Percentiles rank a stretch among this genome's conserved stretches.
Evolutionary conservation across 2,113 vertebrate species (phyloP).

Genomic region (Microcebus ravelobensis): DNA sequence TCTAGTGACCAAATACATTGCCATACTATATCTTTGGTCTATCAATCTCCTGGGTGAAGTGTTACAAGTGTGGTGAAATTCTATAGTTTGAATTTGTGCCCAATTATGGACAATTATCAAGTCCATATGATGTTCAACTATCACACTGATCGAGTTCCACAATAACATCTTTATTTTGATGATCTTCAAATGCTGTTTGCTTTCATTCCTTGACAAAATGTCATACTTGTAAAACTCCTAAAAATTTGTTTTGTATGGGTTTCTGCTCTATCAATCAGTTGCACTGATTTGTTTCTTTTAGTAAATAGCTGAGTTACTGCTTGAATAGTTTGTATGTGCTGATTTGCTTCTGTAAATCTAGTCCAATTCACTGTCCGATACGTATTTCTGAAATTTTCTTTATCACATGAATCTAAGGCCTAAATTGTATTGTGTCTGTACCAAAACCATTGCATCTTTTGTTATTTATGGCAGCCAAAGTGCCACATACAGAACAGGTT

Average conservation of each 20-base stretch:
- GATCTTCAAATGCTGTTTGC: background rate
- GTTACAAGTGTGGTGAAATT: background rate
- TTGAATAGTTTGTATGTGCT: background rate
- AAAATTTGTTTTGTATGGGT: background rate
- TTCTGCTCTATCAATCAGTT: background rate
- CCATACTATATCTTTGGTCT: conserved; percentile 46
- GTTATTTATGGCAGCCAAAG: background rate
- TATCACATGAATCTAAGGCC: background rate
- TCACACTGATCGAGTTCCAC: background rate
- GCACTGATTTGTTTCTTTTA: background rate
- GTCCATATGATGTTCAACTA: background rate
- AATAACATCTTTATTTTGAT: background rate
- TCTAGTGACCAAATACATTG: conserved; percentile 45
- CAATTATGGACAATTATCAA: conserved; percentile 20
- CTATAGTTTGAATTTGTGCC: conserved; percentile 60
- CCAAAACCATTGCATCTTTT: background rate
- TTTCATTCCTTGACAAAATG: conserved; percentile 49
- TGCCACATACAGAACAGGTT: background rate
- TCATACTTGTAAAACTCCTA: background rate
- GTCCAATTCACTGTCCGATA: background rate
- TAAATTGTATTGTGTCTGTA: background rate
- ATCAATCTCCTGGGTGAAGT: background rate
- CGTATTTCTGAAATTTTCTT: background rate
- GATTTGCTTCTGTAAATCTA: background rate
- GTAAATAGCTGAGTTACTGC: conserved; percentile 9